Base-by-base conservation (phyloP, 2,888 invertebrate genomes). In the Dioctria rufipes region DNA sequence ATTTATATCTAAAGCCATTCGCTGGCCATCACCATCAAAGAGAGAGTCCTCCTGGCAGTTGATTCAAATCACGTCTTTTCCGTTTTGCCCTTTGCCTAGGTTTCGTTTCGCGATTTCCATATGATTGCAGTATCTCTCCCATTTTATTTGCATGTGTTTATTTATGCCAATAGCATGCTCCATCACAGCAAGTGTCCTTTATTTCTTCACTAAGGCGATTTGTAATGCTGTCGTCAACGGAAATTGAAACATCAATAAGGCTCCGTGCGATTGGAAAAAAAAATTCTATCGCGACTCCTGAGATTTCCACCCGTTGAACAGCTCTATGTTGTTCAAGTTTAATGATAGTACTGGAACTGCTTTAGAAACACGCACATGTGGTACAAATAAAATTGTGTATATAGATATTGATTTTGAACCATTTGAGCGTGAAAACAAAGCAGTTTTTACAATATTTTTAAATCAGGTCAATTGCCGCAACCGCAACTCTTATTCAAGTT, bases 241-340 rank as follows among this genome's bases (percentile, higher is more conserved):
- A 85, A 85, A 85, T 84, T 85, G 85, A 83, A 84, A 85, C 85
- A 85, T 84, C 85, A 85, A 84, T 83, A 85, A 84, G 82, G 83
- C 83, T 83, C 80, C 78, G 80, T 2, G 25, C 81, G 79, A 82
- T 83, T 83, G 81, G 65, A 54, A 77, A 81, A 83, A 81, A 78
- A 58, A 67, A 13, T 13, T 79, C 42, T 58, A 80, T 73, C 75
- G 80, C 78, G 77, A 60, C 46, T 63, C 60, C 61, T n/a, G 73
- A 8, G 60, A 60, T 73, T 25, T 39, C 77, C 46, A 61, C 49
- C 61, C 51, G 9, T 5, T 43, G 25, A 25, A 25, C 25, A 25
- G 25, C 25, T 25, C 25, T 25, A 25, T 25, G 40, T 37, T 63
- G 77, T 40, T 11, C 6, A 54, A 39, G 42, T 63, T 61, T 63